Percentiles rank a stretch among this genome's conserved stretches.
Conservation (phyloP, 2,888 invertebrate genomes). For the Microctonus brassicae region DNA sequence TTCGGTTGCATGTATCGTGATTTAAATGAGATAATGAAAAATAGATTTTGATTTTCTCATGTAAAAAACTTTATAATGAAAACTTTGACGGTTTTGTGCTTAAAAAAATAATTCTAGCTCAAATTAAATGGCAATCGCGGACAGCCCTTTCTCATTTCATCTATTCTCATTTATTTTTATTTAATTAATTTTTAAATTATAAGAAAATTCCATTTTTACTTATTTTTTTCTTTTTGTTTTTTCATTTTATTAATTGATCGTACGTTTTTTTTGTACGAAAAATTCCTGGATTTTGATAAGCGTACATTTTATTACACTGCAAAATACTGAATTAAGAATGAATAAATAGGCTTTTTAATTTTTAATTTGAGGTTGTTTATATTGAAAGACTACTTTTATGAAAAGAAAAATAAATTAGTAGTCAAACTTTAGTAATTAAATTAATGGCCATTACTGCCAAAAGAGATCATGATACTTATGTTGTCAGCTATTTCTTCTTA, state of each 20-base stretch:
- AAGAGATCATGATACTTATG: constrained; percentile 1
- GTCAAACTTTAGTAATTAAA: constrained; percentile 10
- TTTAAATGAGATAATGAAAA: not conserved
- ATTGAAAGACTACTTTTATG: not conserved
- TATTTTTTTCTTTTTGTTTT: constrained; percentile 18
- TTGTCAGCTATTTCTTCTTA: not conserved
- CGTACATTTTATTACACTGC: constrained; percentile 41
- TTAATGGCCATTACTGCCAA: constrained; percentile 26
- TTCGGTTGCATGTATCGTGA: not conserved
- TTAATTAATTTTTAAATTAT: not conserved
- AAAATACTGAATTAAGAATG: constrained; percentile 40
- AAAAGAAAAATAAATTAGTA: constrained; percentile 10
- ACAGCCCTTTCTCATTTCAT: constrained; percentile 33
- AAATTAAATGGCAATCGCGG: not conserved
- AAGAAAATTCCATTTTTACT: not conserved
- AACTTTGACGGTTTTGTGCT: not conserved
- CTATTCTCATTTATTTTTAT: constrained; percentile 7
- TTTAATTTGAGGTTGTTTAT: constrained; percentile 5
- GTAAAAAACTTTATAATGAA: not conserved
- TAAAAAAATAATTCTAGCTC: not conserved
- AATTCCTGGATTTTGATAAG: constrained; percentile 43
- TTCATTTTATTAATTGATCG: constrained; percentile 35
- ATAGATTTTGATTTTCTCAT: not conserved
- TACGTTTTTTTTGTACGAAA: constrained; percentile 39
- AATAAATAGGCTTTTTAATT: constrained; percentile 21